Evolutionary conservation across 2,888 invertebrate genomes (phyloP), one percentile per base, ranked within the genome.

Genomic region (Cepaea hortensis): DNA sequence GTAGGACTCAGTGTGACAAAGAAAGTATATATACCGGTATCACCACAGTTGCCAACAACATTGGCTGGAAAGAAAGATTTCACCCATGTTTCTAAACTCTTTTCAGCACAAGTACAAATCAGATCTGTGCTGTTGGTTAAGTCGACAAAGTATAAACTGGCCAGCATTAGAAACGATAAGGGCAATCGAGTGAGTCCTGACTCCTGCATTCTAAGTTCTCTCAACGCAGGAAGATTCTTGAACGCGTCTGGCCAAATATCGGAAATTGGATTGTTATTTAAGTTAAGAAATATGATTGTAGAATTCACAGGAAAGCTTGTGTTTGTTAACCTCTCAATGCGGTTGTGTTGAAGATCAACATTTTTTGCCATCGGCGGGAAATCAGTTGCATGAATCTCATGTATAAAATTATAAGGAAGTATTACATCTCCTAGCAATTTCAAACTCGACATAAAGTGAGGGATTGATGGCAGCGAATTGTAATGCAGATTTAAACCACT

Each of bases 71-170:
- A 35, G 46, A 35, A 46, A 11, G 46, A 46, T 18, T 15, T 3
- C 5, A 79, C 23, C 61, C 61, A 79, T 1, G 62, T 23, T 11
- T 23, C 35, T 13, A 79, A 35, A 23, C 79, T 35, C n/a, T 61
- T 62, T 23, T 79, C 79, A 5, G n/a, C 15, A 61, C 79, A 79
- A 13, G 79, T 79, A 18, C 79, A 79, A 23, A 79, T 9, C 61
- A 79, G 15, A n/a, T 35, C 11, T 3, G 55, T n/a, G 9, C n/a
- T 55, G 13, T 55, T 23, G 2, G 50, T 61, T 20, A 55, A 3
- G 20, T 55, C 55, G 3, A 77, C 3, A 11, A 7, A 61, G 15
- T 50, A 20, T 4, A 77, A 23, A 7, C 20, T 77, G 11, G n/a
- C 20, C 55, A 77, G 55, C 9, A 9, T 23, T 1, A 20, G 11